Evolutionary conservation across 2,797 vertebrate genomes (phyloP), one percentile per base, ranked within the genome.

Genomic region (Tapera naevia): DNA sequence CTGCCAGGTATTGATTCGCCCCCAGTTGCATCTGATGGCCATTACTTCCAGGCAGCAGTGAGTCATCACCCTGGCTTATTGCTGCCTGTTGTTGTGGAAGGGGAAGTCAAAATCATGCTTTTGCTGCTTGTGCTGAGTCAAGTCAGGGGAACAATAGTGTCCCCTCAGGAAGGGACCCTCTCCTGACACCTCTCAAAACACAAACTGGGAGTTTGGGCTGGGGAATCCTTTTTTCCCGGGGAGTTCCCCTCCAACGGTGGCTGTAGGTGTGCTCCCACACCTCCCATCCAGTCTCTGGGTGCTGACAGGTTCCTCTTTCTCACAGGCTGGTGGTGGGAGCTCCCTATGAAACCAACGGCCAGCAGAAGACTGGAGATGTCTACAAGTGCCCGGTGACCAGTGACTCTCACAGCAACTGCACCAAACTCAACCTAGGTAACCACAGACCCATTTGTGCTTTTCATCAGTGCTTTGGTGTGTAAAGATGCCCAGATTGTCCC

Each of bases 381-480:
- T 99, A 99, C 97, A 99, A 98, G 97, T 99, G 99, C 91, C 98
- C 99, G 0, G 96, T 99, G 95, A 97, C 78, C 85, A 98, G 98
- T 46, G 97, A 98, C 54, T 96, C 62, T 72, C 98, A 98, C 17
- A 97, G 98, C 46, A 98, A 99, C 94, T 99, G 99, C 96, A 98
- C 98, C 96, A 99, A 99, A 88, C 99, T 99, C 97, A 99, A 99
- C 96, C 97, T 99, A 97, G 99, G 99, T 99, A 99, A n/a, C 8
- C 1, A 2, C 45, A 3, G 5, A 6, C 8, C 10, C 21, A 0
- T 4, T 18, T 57, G 33, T 13, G 50, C 7, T 54, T 37, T 16
- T 46, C 18, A 5, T 13, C n/a, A 5, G 11, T 5, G 58, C 12
- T 76, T 48, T 23, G 19, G 30, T 9, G 48, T 51, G 30, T 22